These are phyloP conservation scores for Cerastis rubricosa DNA, from an alignment of 2,888 invertebrate species.

Conservation along the genomic window DNA sequence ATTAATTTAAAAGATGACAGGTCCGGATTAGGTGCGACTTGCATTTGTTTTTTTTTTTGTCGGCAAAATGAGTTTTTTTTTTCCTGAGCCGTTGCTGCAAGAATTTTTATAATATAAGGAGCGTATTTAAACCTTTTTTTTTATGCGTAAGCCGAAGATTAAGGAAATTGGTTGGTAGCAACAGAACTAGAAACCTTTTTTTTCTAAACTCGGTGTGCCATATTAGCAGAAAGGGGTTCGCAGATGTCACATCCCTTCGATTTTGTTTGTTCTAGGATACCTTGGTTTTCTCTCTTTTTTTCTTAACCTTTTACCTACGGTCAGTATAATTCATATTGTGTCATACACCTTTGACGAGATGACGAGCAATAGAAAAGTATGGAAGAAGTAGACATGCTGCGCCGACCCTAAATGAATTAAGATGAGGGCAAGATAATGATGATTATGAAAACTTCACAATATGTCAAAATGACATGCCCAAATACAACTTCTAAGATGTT, in stretches of 20 bases:
- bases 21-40: slow-evolving; percentile 30
- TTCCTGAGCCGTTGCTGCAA: background rate
- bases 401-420: no score
- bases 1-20: slow-evolving; percentile 62
- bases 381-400: no score
- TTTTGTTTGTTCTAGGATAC: no score
- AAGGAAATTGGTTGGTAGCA: background rate
- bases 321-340: no score
- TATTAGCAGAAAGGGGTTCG: background rate
- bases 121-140: background rate
- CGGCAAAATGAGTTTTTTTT: no score
- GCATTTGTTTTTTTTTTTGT: slow-evolving; percentile 14
- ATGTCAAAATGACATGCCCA: background rate
- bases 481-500: background rate
- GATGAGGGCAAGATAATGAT: no score
- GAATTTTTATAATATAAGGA: background rate
- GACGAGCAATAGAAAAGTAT: no score
- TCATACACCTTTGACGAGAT: no score
- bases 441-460: background rate
- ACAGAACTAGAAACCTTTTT: background rate
- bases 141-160: background rate
- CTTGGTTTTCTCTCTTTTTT: background rate
- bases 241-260: background rate
- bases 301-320: no score
- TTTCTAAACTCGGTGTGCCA: background rate